Base-by-base conservation (phyloP, 2,113 vertebrate genomes). In the Apistogramma diplotaenia region DNA sequence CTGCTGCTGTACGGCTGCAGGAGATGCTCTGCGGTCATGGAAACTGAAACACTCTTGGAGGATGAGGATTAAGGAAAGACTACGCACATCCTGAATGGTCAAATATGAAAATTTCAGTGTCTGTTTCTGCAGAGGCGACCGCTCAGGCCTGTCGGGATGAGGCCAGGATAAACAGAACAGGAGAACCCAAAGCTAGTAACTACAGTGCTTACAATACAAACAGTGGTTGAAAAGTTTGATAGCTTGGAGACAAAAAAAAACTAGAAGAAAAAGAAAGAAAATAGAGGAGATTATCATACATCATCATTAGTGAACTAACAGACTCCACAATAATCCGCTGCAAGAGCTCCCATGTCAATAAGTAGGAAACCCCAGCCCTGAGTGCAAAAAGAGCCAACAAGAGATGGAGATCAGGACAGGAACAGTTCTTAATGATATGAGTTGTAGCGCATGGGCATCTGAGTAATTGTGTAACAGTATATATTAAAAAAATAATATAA, bases 331-430 rank as follows among this genome's bases (percentile, higher is more conserved):
- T 78, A 84, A 89, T 92, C 82, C 67, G 5, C 49, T 51, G 76
- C 65, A 82, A 87, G 87, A 87, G 87, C 80, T 83, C 73, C 57
- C 76, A 79, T 57, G 84, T 85, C 89, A 76, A 27, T 61, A 77
- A 82, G 85, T 82, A 58, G 6, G 3, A 31, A 78, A 78, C 31
- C 49, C 49, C 11, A 51, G 27, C 46, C 21, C 74, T 9, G 1
- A 78, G 37, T 74, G 37, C n/a, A 40, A 84, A 71, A 40, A 78
- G 80, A 82, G 73, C 40, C 31, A 72, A 57, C 81, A 40, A 76
- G 72, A 46, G 77, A 70, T 79, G 58, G 49, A 31, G 78, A 74
- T 49, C 23, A 35, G 55, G 74, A 81, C 55, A 81, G 77, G 31
- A 84, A 60, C 25, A 40, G 75, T 31, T 81, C 82, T 81, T 83